Evolutionary conservation across 2,888 invertebrate species (phyloP), one percentile per base, ranked within the genome.

Genomic region (Sphecodes monilicornis): DNA sequence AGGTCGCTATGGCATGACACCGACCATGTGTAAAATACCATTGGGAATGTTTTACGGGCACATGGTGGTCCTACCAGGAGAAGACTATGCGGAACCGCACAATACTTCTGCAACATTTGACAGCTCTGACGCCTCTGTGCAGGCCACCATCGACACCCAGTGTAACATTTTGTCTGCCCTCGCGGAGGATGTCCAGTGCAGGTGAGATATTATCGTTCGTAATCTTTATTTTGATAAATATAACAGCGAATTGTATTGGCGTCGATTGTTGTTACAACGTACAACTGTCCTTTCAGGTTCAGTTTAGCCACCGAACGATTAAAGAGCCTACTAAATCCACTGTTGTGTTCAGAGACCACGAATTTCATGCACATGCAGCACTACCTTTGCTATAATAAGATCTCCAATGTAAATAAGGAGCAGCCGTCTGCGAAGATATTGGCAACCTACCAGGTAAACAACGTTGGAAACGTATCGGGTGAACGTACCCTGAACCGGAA

Each of bases 21-120:
- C 98, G 0, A 97, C 98, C 78, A 97, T 98, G 90, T 98, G 98
- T 92, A 97, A 98, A 95, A 98, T 99, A 86, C 98, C 98, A 0
- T 95, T 98, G 57, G 99, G 98, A n/a, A 97, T 97, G 95, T 99
- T 98, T 95, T 99, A 98, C 94, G 99, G 99, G 0, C 98, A 98
- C 94, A 96, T 98, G 64, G 97, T 98, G 3, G 96, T 98, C 81
- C 95, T 98, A 73, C 95, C 96, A 0, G 96, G 96, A 78, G 96
- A 96, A 92, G 94, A 95, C 85, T 95, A 95, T 32, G 92, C 93
- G 1, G 95, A 95, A 75, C 88, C 93, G 54, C 92, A 90, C 43
- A 89, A 90, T 68, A 89, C 92, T 29, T 88, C 92, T 13, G 90
- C 92, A n/a, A 91, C 93, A 60, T 87, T 92, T 29, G 89, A 92